These are phyloP conservation scores for Ciconia nigra DNA, from an alignment of 2,797 vertebrate genomes.

Conservation along the genomic window DNA sequence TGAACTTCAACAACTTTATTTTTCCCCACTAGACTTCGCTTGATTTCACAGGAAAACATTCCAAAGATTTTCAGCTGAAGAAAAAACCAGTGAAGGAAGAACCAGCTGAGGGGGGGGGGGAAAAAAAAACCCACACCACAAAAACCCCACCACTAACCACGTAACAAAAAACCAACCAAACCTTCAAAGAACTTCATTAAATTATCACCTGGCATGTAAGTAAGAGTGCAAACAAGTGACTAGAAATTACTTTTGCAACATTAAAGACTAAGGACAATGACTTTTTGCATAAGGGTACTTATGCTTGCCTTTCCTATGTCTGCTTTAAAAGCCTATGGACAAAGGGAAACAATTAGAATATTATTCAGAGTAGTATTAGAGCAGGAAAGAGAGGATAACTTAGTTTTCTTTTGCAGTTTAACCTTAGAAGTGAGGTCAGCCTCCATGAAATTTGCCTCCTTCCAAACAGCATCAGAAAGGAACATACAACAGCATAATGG, in stretches of 20 bases:
- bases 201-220: background rate
- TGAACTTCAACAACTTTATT: background rate
- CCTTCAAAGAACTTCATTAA: background rate
- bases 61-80: background rate
- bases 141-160: too few relatives aligned
- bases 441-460: background rate
- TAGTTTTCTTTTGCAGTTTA: background rate
- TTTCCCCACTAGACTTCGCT: background rate
- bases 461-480: background rate
- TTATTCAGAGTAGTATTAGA: background rate
- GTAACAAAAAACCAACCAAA: background rate
- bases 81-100: background rate
- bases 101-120: fast-evolving
- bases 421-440: background rate
- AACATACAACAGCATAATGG: background rate
- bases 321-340: background rate
- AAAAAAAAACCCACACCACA: too few relatives aligned
- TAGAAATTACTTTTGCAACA: background rate
- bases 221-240: background rate
- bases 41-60: background rate
- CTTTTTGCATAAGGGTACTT: background rate
- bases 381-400: background rate
- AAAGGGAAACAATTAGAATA: background rate
- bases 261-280: background rate
- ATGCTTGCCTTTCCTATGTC: background rate